These are phyloP conservation scores for Drosophila atripex DNA, from an alignment of 2,888 invertebrate species.

Conservation along the genomic window DNA sequence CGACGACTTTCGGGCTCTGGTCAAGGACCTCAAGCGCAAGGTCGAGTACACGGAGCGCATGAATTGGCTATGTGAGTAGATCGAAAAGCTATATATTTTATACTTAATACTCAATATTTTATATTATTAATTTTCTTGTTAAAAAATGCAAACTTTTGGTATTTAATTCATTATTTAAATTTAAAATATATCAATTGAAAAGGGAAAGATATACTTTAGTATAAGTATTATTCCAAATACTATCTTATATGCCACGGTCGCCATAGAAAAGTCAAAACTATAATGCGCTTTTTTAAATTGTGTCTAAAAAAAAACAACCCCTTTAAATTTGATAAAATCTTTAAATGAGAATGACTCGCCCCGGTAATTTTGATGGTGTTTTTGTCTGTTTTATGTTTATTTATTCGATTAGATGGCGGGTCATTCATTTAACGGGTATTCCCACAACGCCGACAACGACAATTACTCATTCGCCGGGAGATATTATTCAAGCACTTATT, in stretches of 20 bases:
- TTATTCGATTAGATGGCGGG: slow-evolving; percentile 9
- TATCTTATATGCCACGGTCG: too few relatives aligned
- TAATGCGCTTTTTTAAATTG: too few relatives aligned
- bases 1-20: slow-evolving; percentile 82
- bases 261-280: too few relatives aligned
- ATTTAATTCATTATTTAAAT: too few relatives aligned
- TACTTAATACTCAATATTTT: not conserved
- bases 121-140: not conserved
- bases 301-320: too few relatives aligned
- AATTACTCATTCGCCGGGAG: slow-evolving; percentile 21
- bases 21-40: slow-evolving; percentile 83
- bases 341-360: not conserved
- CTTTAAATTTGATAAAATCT: not conserved
- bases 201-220: too few relatives aligned
- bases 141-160: too few relatives aligned
- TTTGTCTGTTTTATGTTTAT: not conserved
- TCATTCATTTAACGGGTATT: slow-evolving; percentile 10
- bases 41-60: slow-evolving; percentile 84
- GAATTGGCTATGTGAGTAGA: slow-evolving; percentile 84
- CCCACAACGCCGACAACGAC: slow-evolving; percentile 8
- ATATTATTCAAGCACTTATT: slow-evolving; percentile 26
- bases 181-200: too few relatives aligned
- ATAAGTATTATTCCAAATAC: too few relatives aligned
- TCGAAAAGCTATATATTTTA: not conserved
- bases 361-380: not conserved